Evolutionary conservation across 2,113 vertebrate species (phyloP).

Genomic region (Plestiodon gilberti): DNA sequence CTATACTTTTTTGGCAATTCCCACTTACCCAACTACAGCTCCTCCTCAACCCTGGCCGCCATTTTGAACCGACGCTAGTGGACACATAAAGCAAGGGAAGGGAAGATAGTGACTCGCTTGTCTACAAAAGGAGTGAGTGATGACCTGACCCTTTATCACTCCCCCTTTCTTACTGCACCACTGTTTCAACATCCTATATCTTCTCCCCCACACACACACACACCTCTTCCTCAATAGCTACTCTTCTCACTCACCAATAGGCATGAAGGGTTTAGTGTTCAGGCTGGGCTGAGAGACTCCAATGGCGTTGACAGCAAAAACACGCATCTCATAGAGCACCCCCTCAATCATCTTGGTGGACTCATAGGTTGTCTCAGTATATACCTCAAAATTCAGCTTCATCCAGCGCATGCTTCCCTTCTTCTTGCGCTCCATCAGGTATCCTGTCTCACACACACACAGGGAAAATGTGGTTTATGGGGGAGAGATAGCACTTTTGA

Average conservation of each 20-base stretch:
- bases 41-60: not conserved
- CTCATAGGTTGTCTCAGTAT: constrained; percentile 80
- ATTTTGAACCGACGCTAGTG: not conserved
- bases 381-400: constrained; percentile 91
- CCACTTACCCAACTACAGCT: not conserved
- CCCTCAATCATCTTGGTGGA: constrained; percentile 93
- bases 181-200: not conserved
- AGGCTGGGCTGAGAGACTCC: constrained; percentile 86
- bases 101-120: not conserved
- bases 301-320: constrained; percentile 88
- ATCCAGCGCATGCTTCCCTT: constrained; percentile 88
- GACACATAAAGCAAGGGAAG: not conserved
- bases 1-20: not conserved
- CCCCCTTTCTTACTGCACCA: not conserved
- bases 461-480: not conserved
- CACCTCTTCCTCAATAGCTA: not conserved
- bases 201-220: not conserved
- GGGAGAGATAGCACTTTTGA: no score
- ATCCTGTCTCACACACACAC: constrained; percentile 72
- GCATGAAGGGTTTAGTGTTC: constrained; percentile 77
- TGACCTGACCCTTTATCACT: not conserved
- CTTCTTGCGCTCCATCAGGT: constrained; percentile 91
- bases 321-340: constrained; percentile 88
- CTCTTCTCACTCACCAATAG: constrained; percentile 71
- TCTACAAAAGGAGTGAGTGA: not conserved